Conservation (phyloP, 2,797 vertebrate genomes). For the Pachyuromys duprasi region DNA sequence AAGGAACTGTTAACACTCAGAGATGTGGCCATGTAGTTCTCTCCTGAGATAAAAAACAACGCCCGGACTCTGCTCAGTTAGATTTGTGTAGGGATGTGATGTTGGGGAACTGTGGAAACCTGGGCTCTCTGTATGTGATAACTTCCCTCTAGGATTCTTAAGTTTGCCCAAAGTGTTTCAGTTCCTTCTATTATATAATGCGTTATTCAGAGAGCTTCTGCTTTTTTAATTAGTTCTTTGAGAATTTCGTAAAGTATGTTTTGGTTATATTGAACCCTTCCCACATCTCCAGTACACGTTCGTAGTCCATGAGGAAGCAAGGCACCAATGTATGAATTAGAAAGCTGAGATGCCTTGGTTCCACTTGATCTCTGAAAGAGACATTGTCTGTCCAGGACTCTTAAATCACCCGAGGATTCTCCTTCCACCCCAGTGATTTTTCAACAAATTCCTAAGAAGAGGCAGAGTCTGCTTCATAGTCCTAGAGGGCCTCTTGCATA, state of each 20-base stretch:
- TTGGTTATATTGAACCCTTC: neutral
- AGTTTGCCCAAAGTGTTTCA: neutral
- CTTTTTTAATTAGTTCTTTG: neutral
- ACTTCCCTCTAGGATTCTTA: neutral
- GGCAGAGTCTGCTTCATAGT: neutral
- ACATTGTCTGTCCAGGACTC: neutral
- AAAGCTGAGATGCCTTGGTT: neutral
- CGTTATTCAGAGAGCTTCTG: neutral
- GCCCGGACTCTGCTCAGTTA: neutral
- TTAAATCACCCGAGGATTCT: neutral
- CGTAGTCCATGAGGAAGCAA: neutral
- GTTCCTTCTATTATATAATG: neutral
- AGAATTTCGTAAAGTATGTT: neutral
- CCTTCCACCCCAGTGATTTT: neutral
- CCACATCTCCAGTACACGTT: neutral
- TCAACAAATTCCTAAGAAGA: neutral
- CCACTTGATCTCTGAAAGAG: neutral
- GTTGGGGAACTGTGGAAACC: neutral
- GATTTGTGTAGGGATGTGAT: neutral
- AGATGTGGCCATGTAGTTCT: neutral
- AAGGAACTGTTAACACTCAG: neutral
- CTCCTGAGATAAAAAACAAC: neutral
- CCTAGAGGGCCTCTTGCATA: neutral
- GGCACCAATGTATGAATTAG: neutral
- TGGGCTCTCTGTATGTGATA: neutral